These are phyloP conservation scores for Drosophila helvetica DNA, from an alignment of 2,888 invertebrate genomes.

Conservation along the genomic window DNA sequence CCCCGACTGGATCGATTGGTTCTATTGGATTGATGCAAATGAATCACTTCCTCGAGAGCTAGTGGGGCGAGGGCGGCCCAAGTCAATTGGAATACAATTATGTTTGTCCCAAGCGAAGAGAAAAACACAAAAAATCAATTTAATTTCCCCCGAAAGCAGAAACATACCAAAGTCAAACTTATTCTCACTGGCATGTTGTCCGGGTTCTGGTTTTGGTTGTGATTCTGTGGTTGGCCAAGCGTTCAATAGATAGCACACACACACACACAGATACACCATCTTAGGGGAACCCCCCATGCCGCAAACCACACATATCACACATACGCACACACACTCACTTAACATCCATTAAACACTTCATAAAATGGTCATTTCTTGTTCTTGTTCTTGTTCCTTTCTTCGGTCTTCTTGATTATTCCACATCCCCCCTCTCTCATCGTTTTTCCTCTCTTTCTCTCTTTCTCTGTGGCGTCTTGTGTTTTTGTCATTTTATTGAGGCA, in stretches of 20 bases:
- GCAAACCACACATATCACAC: conserved; percentile 25
- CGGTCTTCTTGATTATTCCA: conserved; percentile 4
- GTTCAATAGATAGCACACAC: conserved; percentile 62
- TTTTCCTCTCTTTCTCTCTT: conserved; percentile 15
- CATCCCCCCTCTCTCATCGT: neutral
- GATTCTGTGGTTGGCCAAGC: conserved; percentile 57
- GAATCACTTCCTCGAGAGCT: conserved; percentile 13
- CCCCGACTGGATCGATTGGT: neutral
- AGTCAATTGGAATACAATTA: conserved; percentile 59
- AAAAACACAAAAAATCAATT: conserved; percentile 56
- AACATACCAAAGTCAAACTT: conserved; percentile 22
- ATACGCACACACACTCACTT: conserved; percentile 54
- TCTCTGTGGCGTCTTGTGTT: conserved; percentile 59
- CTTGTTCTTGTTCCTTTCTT: conserved; percentile 8
- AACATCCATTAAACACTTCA: conserved; percentile 78
- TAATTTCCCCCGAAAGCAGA: conserved; percentile 37
- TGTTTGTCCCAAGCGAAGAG: conserved; percentile 32
- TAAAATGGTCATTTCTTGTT: conserved; percentile 73
- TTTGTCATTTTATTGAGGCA: conserved; percentile 67
- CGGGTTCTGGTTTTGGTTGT: conserved; percentile 1
- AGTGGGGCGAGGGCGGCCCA: conserved; percentile 3
- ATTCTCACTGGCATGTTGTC: conserved; percentile 3
- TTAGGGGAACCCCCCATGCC: neutral
- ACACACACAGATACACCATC: conserved; percentile 16
- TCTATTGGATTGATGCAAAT: conserved; percentile 31